Evolutionary conservation across 1,140 invertebrate genomes (phyloP).

Genomic region (Meteorus sp.): DNA sequence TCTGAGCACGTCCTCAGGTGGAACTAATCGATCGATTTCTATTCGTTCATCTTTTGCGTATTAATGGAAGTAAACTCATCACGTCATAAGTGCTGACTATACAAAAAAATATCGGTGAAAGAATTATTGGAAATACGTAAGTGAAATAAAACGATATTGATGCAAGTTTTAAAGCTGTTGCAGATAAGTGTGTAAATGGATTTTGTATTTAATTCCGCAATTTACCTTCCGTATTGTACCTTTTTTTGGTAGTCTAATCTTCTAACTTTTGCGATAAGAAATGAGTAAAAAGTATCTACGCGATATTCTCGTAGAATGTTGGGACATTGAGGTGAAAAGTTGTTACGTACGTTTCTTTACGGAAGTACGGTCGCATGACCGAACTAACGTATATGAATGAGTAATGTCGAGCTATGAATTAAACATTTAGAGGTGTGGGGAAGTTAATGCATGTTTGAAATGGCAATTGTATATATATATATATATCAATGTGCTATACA

Average conservation of each 20-base stretch:
- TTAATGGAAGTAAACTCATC: neutral
- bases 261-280: neutral
- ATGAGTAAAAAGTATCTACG: neutral
- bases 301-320: slow-evolving; percentile 6
- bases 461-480: neutral
- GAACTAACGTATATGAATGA: slow-evolving; percentile 42
- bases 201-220: neutral
- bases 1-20: slow-evolving; percentile 19
- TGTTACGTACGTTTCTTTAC: slow-evolving; percentile 47
- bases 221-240: no score
- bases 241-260: no score
- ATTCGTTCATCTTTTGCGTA: slow-evolving; percentile 9
- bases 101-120: neutral
- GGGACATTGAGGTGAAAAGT: slow-evolving; percentile 28
- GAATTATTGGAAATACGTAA: no score
- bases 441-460: no score
- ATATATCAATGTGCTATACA: slow-evolving; percentile 7
- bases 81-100: neutral
- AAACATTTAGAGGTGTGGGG: slow-evolving; percentile 44
- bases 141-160: no score
- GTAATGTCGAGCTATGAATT: slow-evolving; percentile 48
- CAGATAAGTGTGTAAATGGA: neutral
- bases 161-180: no score
- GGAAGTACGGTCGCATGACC: slow-evolving; percentile 42
- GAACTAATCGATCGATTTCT: slow-evolving; percentile 27